A percentile compares a stretch with the other conserved stretches of the same genome.
Conservation (phyloP, 2,888 invertebrate species). For the Scaptomyza tumidula region DNA sequence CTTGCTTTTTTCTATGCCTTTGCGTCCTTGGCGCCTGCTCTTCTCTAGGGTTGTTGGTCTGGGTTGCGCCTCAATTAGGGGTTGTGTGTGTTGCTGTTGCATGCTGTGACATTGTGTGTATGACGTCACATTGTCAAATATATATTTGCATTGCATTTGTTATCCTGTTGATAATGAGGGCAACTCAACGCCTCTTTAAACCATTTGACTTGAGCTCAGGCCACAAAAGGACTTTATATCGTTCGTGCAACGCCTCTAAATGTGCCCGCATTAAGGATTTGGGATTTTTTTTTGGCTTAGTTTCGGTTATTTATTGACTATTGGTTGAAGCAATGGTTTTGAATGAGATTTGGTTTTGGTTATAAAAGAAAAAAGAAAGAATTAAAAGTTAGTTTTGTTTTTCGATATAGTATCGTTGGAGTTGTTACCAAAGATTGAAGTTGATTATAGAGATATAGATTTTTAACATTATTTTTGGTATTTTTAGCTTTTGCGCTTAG, state of each 20-base stretch:
- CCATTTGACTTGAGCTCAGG: conserved; percentile 62
- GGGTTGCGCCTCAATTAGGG: conserved; percentile 8
- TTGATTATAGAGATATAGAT: no score
- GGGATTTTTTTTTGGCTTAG: conserved; percentile 2
- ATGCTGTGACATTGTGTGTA: conserved; percentile 73
- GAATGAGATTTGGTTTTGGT: not conserved
- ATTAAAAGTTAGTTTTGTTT: not conserved
- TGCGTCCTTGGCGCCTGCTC: conserved; percentile 59
- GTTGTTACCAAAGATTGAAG: no score
- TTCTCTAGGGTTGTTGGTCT: conserved; percentile 29
- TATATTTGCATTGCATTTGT: conserved; percentile 66
- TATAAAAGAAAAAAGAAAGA: not conserved
- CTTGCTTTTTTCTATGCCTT: conserved; percentile 33
- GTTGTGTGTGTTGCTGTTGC: conserved; percentile 39
- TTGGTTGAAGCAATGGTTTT: no score
- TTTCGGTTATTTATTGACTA: conserved; percentile 6
- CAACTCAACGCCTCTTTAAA: conserved; percentile 66
- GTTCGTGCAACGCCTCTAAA: conserved; percentile 57
- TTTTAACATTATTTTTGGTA: no score
- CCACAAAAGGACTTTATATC: conserved; percentile 64
- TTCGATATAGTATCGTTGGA: no score
- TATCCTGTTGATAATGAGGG: conserved; percentile 50
- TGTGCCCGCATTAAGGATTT: conserved; percentile 41
- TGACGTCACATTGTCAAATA: conserved; percentile 67
- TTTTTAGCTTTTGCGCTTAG: no score